Percentiles rank a stretch among this genome's conserved stretches.
phyloP scores from a whole-genome alignment of 1,140 invertebrate genomes.

The Dolichoris vasculosae region DNA sequence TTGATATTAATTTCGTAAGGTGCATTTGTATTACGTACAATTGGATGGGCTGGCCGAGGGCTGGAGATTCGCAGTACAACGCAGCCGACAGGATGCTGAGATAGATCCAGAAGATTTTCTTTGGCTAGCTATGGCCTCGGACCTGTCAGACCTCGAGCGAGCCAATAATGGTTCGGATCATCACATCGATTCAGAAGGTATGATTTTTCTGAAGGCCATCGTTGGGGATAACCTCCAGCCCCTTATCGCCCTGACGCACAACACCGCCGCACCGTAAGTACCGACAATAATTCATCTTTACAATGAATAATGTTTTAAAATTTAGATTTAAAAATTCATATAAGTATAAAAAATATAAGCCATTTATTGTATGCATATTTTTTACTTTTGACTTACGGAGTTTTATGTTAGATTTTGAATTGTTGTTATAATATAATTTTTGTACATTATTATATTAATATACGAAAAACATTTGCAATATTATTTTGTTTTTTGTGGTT shows the following conservation, averaged over 20 bases:
- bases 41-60: slow-evolving; percentile 81
- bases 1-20: slow-evolving; percentile 66
- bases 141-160: slow-evolving; percentile 83
- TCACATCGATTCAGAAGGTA: slow-evolving; percentile 57
- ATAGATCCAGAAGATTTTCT: slow-evolving; percentile 81
- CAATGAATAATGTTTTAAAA: too few relatives aligned
- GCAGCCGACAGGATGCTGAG: slow-evolving; percentile 78
- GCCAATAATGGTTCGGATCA: slow-evolving; percentile 62
- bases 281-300: neutral
- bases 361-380: too few relatives aligned
- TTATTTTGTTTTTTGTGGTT: too few relatives aligned
- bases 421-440: too few relatives aligned
- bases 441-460: too few relatives aligned
- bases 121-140: slow-evolving; percentile 84
- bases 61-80: slow-evolving; percentile 80
- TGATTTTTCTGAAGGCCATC: slow-evolving; percentile 65
- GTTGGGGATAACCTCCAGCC: slow-evolving; percentile 56
- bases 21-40: slow-evolving; percentile 82
- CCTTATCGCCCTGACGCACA: slow-evolving; percentile 77
- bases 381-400: too few relatives aligned
- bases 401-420: too few relatives aligned
- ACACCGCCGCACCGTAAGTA: slow-evolving; percentile 80
- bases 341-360: too few relatives aligned
- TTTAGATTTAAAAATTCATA: too few relatives aligned
- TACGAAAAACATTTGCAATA: too few relatives aligned